Conservation (phyloP, 2,888 invertebrate species). For the Myopa testacea region DNA sequence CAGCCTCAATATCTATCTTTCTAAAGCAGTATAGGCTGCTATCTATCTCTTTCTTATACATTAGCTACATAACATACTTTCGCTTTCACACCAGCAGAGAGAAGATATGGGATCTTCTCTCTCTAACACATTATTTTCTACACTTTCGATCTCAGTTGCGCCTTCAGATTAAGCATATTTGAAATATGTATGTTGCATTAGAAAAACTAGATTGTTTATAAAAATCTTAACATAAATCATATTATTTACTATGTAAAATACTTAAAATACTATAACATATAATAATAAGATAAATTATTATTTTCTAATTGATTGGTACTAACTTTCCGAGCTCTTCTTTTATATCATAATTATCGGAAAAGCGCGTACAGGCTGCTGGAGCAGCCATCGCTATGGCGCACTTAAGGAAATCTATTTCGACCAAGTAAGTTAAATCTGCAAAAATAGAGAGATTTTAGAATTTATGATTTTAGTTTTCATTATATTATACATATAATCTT, state of each 20-base stretch:
- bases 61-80: too few species aligned
- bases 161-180: too few species aligned
- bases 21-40: too few species aligned
- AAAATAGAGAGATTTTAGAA: constrained; percentile 21
- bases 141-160: too few species aligned
- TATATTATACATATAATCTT: background rate
- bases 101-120: too few species aligned
- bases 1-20: too few species aligned
- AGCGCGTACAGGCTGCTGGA: constrained; percentile 93
- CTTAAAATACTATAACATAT: background rate
- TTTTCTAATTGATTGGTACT: constrained; percentile 69
- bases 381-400: constrained; percentile 81
- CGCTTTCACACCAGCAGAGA: too few species aligned
- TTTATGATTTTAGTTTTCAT: background rate
- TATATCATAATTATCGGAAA: constrained; percentile 99
- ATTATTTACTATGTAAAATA: too few species aligned
- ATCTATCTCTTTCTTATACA: too few species aligned
- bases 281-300: background rate
- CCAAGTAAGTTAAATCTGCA: constrained; percentile 46
- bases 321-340: constrained; percentile 99
- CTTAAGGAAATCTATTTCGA: constrained; percentile 69
- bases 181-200: too few species aligned
- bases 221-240: background rate
- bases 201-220: background rate
- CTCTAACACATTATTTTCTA: too few species aligned